phyloP scores from a whole-genome alignment of 2,888 invertebrate species.

The Stenoptilia bipunctidactyla region DNA sequence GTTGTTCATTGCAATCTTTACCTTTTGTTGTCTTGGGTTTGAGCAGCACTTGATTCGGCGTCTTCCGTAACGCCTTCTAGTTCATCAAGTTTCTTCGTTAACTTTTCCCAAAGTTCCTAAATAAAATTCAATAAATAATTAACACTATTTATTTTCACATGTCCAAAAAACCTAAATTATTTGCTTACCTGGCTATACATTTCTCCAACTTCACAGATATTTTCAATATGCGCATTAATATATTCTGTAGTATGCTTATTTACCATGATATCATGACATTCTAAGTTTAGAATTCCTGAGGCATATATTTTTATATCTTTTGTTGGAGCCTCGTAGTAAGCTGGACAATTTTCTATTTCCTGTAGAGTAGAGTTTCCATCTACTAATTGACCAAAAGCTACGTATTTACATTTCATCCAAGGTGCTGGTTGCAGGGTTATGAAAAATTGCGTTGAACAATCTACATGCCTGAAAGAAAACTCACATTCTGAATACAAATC shows the following conservation, averaged over 20 bases:
- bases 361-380: slow-evolving; percentile 74
- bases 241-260: slow-evolving; percentile 39
- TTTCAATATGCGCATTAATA: slow-evolving; percentile 42
- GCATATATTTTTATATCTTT: slow-evolving; percentile 29
- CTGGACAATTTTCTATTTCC: slow-evolving; percentile 72
- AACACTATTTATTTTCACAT: no score
- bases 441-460: slow-evolving; percentile 79
- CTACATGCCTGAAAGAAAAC: slow-evolving; percentile 64
- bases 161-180: no score
- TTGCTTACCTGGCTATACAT: slow-evolving; percentile 2
- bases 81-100: slow-evolving; percentile 14
- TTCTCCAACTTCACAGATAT: slow-evolving; percentile 33
- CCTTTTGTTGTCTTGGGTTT: no score
- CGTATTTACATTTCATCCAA: slow-evolving; percentile 81
- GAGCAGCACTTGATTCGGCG: no score
- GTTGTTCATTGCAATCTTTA: no score
- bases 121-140: no score
- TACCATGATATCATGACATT: slow-evolving; percentile 40
- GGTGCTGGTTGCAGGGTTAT: slow-evolving; percentile 74
- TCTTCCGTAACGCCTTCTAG: slow-evolving; percentile 14
- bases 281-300: slow-evolving; percentile 45
- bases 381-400: slow-evolving; percentile 80
- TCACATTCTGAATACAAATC: no score
- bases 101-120: slow-evolving; percentile 18
- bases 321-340: slow-evolving; percentile 73